Percentiles rank a stretch among this genome's conserved stretches.
phyloP scores from a whole-genome alignment of 37 sponge, comb jelly and placozoan species.

The Chondrosia reniformis region DNA sequence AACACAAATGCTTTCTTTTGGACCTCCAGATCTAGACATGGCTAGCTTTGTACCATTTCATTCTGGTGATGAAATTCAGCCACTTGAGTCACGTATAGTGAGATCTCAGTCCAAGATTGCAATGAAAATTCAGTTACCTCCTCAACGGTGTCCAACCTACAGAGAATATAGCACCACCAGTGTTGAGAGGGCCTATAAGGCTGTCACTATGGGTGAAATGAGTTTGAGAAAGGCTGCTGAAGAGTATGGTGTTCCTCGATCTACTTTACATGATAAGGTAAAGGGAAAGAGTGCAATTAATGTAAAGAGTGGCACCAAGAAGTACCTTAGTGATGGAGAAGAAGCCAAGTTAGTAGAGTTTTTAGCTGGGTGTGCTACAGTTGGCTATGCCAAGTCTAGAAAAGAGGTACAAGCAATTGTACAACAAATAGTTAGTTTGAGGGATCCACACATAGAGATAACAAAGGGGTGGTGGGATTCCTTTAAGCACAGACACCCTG shows the following conservation, averaged over 20 bases:
- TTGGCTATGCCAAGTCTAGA: slow-evolving; percentile 19
- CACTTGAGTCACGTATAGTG: too few relatives aligned
- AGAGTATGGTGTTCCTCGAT: slow-evolving; percentile 18
- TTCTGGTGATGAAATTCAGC: too few relatives aligned
- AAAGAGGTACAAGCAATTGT: slow-evolving; percentile 16
- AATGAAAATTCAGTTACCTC: too few relatives aligned
- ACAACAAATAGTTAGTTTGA: not conserved
- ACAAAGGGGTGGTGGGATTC: slow-evolving; percentile 19
- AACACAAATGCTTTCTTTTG: too few relatives aligned
- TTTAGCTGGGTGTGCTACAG: slow-evolving; percentile 4
- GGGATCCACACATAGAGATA: not conserved
- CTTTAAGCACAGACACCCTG: not conserved
- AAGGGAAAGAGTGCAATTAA: not conserved
- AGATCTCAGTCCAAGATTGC: too few relatives aligned
- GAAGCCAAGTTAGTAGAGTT: slow-evolving; percentile 14
- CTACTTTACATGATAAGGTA: not conserved
- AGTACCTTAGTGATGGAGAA: not conserved
- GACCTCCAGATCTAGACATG: too few relatives aligned
- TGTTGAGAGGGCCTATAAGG: not conserved
- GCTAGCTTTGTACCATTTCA: too few relatives aligned
- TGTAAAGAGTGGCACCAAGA: not conserved
- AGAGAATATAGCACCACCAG: not conserved
- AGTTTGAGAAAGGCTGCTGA: slow-evolving; percentile 8
- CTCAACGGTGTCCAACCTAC: not conserved
- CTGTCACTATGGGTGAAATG: not conserved